Conservation (phyloP, 2,888 invertebrate species). For the Tipula confusa region DNA sequence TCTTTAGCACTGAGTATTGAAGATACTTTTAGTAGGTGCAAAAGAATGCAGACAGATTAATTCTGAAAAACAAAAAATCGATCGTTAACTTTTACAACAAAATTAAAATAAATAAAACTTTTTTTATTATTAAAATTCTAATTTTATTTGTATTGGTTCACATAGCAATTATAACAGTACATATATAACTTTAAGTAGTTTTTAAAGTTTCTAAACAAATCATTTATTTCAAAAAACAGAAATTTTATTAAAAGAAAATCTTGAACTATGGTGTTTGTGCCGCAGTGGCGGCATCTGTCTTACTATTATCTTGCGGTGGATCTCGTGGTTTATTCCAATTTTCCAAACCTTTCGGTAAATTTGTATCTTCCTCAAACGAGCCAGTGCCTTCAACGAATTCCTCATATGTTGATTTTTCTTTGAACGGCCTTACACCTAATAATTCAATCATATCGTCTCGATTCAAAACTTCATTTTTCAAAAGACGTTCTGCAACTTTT, state of each 20-base stretch:
- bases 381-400: constrained; percentile 99
- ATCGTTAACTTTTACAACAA: no score
- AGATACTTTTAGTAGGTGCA: no score
- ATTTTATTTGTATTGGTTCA: not conserved
- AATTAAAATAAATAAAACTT: not conserved
- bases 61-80: no score
- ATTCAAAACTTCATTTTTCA: constrained; percentile 91
- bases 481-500: constrained; percentile 80
- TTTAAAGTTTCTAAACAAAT: not conserved
- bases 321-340: constrained; percentile 83
- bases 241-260: not conserved
- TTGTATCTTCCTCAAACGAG: constrained; percentile 94
- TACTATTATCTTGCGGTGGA: constrained; percentile 34
- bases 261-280: not conserved
- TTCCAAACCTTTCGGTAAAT: constrained; percentile 89
- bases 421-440: constrained; percentile 90
- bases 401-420: constrained; percentile 98
- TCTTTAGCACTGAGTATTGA: no score
- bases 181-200: not conserved
- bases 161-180: not conserved
- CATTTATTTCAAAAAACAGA: not conserved
- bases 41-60: no score
- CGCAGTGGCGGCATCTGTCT: not conserved
- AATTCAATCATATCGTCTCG: constrained; percentile 97
- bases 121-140: constrained; percentile 3